These are phyloP conservation scores for Rousettus madagascariensis DNA, from an alignment of 2,797 vertebrate species.

Conservation along the genomic window DNA sequence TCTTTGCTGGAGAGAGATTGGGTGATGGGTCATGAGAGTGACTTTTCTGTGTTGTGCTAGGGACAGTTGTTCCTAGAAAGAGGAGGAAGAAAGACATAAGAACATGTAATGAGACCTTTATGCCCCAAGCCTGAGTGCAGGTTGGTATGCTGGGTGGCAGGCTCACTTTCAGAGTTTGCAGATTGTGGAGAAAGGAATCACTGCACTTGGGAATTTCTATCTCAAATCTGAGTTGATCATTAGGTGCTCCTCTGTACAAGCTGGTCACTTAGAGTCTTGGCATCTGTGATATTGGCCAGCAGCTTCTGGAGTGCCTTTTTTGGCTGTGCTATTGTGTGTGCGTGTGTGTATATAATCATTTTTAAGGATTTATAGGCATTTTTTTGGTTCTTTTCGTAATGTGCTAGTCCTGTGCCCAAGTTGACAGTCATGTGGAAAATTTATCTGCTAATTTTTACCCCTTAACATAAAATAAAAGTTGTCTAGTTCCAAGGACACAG, in stretches of 20 bases:
- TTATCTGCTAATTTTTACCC: not conserved
- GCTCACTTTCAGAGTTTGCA: not conserved
- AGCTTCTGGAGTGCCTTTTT: not conserved
- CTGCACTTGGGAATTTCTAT: not conserved
- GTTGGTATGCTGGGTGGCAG: not conserved
- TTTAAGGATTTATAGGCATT: not conserved
- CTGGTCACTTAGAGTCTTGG: not conserved
- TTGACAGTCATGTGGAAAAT: not conserved
- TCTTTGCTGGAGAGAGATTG: not conserved
- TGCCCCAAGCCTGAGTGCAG: not conserved
- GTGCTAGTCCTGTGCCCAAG: not conserved
- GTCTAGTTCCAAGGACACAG: not conserved
- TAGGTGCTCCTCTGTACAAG: not conserved
- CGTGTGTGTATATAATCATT: rapidly evolving
- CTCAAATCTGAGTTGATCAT: not conserved
- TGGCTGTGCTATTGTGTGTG: not conserved
- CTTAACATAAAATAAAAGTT: not conserved
- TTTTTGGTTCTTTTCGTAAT: not conserved
- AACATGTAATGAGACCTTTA: not conserved
- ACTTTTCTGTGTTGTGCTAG: not conserved
- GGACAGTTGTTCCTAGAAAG: not conserved
- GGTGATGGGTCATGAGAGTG: not conserved
- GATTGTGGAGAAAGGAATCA: not conserved
- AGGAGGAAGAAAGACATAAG: not conserved
- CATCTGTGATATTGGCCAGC: not conserved